Evolutionary conservation across 1,140 invertebrate species (phyloP).

Genomic region (Drosophila micromelanica): DNA sequence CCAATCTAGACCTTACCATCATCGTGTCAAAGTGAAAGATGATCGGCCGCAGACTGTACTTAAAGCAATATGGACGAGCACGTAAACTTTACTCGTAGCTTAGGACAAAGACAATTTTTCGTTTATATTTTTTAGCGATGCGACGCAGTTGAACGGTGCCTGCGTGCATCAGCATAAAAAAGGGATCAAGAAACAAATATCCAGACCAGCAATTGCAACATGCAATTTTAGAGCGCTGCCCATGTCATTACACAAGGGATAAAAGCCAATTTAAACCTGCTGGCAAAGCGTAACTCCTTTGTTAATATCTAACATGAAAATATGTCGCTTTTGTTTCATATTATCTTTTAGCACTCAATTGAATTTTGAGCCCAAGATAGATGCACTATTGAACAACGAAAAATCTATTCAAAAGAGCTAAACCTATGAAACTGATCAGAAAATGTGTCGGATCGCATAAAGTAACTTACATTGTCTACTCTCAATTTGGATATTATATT

Average conservation of each 20-base stretch:
- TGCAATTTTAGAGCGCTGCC: conserved; percentile 19
- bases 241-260: conserved; percentile 20
- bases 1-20: not conserved
- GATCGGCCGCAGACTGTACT: not conserved
- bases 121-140: conserved; percentile 75
- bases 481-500: conserved; percentile 52
- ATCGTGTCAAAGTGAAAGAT: not conserved
- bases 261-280: conserved; percentile 14
- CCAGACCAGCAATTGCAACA: conserved; percentile 7
- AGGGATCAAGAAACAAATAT: conserved; percentile 15
- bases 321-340: conserved; percentile 56
- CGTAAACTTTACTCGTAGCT: conserved; percentile 27
- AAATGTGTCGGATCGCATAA: conserved; percentile 16
- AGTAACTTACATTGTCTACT: conserved; percentile 28
- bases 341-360: conserved; percentile 54
- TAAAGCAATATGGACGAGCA: conserved; percentile 6
- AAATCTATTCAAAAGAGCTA: conserved; percentile 4
- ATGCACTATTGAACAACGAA: conserved; percentile 6
- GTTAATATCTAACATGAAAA: conserved; percentile 52
- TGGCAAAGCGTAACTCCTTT: conserved; percentile 61
- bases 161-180: conserved; percentile 60
- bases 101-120: conserved; percentile 55
- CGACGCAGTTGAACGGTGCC: conserved; percentile 79
- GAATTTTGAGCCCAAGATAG: conserved; percentile 1
- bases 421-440: conserved; percentile 15